Evolutionary conservation across 2,113 vertebrate species (phyloP).

Genomic region (Ellobius talpinus): DNA sequence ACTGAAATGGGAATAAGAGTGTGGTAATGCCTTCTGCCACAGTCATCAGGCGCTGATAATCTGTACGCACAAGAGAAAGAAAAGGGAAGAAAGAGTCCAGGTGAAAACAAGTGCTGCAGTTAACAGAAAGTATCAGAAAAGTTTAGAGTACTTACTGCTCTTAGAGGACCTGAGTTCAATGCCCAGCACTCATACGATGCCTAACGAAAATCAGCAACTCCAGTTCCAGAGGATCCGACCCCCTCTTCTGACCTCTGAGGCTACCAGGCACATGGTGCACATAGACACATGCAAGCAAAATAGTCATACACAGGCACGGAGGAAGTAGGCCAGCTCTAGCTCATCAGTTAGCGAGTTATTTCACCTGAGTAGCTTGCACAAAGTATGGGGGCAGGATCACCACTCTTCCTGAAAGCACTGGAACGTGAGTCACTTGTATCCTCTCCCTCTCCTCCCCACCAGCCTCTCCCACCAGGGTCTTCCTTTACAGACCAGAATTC

Average conservation of each 20-base stretch:
- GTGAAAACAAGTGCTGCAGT: constrained; percentile 56
- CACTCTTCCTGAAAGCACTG: constrained; percentile 5
- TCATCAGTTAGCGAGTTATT: constrained; percentile 24
- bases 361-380: background rate
- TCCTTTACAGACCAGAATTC: background rate
- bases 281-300: background rate
- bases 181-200: background rate
- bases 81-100: constrained; percentile 58
- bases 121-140: background rate
- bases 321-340: background rate
- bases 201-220: background rate
- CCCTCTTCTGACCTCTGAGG: background rate
- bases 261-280: background rate
- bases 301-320: background rate
- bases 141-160: background rate
- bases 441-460: background rate
- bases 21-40: constrained; percentile 96
- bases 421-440: background rate
- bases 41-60: constrained; percentile 97
- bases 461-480: background rate
- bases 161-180: background rate
- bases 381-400: background rate
- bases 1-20: constrained; percentile 97
- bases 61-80: constrained; percentile 84
- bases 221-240: background rate